Evolutionary conservation across 2,888 invertebrate genomes (phyloP), one percentile per base, ranked within the genome.

Genomic region (Pyrrhia umbra): DNA sequence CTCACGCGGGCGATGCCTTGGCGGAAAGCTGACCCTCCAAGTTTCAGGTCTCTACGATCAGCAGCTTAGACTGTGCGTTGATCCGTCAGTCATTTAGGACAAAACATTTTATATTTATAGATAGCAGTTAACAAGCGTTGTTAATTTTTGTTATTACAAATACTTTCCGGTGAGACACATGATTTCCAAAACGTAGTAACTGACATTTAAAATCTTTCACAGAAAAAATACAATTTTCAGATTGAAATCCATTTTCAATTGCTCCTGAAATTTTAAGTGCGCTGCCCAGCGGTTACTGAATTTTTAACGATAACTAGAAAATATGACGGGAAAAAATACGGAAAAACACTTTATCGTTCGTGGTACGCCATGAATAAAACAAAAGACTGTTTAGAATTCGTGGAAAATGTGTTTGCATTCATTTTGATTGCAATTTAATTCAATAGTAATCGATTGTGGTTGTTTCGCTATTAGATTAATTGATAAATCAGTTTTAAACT

Each of bases 301-400:
- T 62, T 62, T 9, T 55, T 68, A 55, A 68, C n/a, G 13, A 27
- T 40, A 46, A 9, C 40, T n/a, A 5, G n/a, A 16, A 46, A 55
- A 13, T 34, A 18, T 42, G 34, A 13, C 15, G 15, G 2, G 9
- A 9, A 45, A 15, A 55, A 51, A 37, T 56, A 25, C 39, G 5
- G 15, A 0, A 27, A 51, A 57, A 10, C 40, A 30, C 15, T 64
- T 40, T 42, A 40, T n/a, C n/a, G 21, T 50, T 68, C 21, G 21
- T 16, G 21, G 37, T 16, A 50, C 30, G 68, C 8, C 20, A 52
- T 57, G 68, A 68, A 68, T 68, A 68, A 47, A 51, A 56, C 47
- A 52, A 4, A 30, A n/a, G 18, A 6, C 18, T 23, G 13, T n/a
- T 23, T 47, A 47, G 16, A 42, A 9, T 63, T 68, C 69, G 3